Percentiles rank a stretch among this genome's conserved stretches.
phyloP scores from a whole-genome alignment of 2,797 vertebrate species.

The Acanthopagrus latus region DNA sequence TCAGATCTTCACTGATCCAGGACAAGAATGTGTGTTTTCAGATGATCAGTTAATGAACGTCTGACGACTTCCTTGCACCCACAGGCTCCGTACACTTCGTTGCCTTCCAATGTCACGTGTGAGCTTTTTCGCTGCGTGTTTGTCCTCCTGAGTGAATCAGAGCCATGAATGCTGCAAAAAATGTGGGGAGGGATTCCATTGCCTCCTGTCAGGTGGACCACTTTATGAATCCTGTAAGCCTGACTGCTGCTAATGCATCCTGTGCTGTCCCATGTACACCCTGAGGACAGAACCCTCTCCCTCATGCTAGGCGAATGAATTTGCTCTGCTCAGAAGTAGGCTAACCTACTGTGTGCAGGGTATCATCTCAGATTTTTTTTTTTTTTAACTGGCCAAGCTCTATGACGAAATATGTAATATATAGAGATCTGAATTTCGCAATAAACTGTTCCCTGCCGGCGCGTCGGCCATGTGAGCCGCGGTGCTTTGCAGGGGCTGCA shows the following conservation, averaged over 20 bases:
- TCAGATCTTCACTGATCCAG: background rate
- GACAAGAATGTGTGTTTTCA: background rate
- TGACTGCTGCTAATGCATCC: conserved; percentile 73
- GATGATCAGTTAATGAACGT: background rate
- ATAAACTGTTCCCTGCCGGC: conserved; percentile 33
- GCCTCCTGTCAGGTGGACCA: conserved; percentile 64
- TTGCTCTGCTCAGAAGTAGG: conserved; percentile 60
- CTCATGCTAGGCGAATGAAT: conserved; percentile 65
- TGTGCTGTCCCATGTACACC: conserved; percentile 56
- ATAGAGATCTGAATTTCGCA: conserved; percentile 43
- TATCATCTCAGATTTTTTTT: conserved; percentile 26
- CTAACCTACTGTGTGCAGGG: conserved; percentile 44
- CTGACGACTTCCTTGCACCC: background rate
- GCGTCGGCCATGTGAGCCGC: conserved; percentile 29
- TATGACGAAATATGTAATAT: background rate
- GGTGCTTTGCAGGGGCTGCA: conserved; percentile 13
- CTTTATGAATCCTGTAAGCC: conserved; percentile 70
- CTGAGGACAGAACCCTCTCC: conserved; percentile 62
- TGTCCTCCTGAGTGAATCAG: conserved; percentile 28
- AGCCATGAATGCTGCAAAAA: conserved; percentile 40
- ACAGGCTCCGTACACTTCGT: background rate
- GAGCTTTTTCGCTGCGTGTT: conserved; percentile 23
- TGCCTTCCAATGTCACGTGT: conserved; percentile 8
- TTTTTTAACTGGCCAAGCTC: background rate
- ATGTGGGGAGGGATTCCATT: conserved; percentile 58